Percentiles rank a stretch among this genome's conserved stretches.
Conservation (phyloP, 2,888 invertebrate species). For the Dusona sp. region DNA sequence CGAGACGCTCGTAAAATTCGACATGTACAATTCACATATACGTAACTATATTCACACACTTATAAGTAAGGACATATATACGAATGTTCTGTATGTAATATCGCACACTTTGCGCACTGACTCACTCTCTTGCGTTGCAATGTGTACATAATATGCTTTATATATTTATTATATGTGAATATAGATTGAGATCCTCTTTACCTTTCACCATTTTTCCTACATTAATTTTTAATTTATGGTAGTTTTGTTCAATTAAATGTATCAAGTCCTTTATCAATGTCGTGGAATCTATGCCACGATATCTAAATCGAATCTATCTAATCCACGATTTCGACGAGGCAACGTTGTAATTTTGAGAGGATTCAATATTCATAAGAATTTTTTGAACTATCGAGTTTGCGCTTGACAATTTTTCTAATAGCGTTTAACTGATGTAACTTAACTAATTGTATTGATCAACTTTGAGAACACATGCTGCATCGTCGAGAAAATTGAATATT, state of each 20-base stretch:
- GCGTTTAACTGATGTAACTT: too few relatives aligned
- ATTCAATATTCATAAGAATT: too few relatives aligned
- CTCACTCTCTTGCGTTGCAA: conserved; percentile 34
- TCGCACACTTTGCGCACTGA: conserved; percentile 62
- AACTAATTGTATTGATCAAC: too few relatives aligned
- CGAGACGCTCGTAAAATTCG: conserved; percentile 79
- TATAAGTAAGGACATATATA: conserved; percentile 17
- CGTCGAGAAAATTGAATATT: too few relatives aligned
- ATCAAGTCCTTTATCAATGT: neutral
- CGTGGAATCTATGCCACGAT: neutral
- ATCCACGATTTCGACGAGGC: too few relatives aligned
- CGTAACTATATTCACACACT: neutral
- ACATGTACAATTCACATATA: conserved; percentile 55
- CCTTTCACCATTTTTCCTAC: neutral
- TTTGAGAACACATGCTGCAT: too few relatives aligned
- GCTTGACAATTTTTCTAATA: too few relatives aligned
- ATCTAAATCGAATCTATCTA: too few relatives aligned
- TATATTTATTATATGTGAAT: neutral
- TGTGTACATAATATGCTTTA: conserved; percentile 14
- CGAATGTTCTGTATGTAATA: conserved; percentile 19
- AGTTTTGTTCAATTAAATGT: too few relatives aligned
- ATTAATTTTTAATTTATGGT: neutral
- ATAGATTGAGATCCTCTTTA: neutral
- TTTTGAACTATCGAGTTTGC: too few relatives aligned
- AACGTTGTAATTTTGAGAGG: too few relatives aligned